Evolutionary conservation across 2,797 vertebrate genomes (phyloP), one percentile per base, ranked within the genome.

Genomic region (Chrosomus eos): DNA sequence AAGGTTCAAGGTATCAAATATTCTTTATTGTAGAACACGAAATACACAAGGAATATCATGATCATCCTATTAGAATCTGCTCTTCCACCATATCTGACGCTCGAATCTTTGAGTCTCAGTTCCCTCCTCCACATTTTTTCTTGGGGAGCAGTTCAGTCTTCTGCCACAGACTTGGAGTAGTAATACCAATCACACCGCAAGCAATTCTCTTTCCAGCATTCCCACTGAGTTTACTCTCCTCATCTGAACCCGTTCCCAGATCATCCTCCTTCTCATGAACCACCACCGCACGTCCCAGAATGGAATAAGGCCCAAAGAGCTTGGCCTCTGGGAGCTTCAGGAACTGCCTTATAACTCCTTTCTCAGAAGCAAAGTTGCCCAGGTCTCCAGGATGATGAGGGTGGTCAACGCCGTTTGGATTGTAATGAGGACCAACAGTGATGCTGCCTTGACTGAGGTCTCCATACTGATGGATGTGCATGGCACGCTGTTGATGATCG

Each of bases 361-460:
- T 90, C 43, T 90, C 91, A 43, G 94, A 89, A 0, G 31, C n/a
- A 70, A 95, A 96, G 93, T 97, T 97, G 81, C 95, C 96, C 0
- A 96, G 95, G 87, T 97, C 96, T n/a, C 96, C 95, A 0, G 95
- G 95, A 89, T 96, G 95, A 1, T 40, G 62, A 4, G 95, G 95
- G 53, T 97, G 96, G 28, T 89, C 88, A 51, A 92, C 91, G 0
- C 33, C 68, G 23, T 87, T 86, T 0, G 96, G 96, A 86, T 96
- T 96, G 36, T 95, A 97, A 91, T 96, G 96, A 4, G 94, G 89
- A 4, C 93, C 94, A 0, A 93, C 89, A 26, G 93, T 91, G 26
- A 94, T 90, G 0, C 95, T 96, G 67, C 95, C 93, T 0, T 89
- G 86, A 84, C 92, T 94, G 86, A 96, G 90, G 82, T 96, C 95